Conservation (phyloP, 53 echinoderm and acorn worm genomes). For the Crossaster papposus region DNA sequence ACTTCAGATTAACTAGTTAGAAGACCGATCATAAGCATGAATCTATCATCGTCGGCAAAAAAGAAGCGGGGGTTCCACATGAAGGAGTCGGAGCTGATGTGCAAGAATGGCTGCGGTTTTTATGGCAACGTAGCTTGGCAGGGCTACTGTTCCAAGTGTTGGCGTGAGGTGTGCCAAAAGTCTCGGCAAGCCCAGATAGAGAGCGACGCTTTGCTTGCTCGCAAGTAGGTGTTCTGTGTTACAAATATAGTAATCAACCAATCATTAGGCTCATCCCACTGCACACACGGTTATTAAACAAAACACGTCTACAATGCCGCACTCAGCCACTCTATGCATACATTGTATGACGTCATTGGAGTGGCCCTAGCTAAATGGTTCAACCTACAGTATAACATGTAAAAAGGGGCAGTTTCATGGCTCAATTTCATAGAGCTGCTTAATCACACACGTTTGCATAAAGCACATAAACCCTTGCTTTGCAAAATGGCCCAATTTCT, state of each 20-base stretch:
- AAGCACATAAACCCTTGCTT: no score
- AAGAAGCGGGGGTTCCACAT: slow-evolving; percentile 94
- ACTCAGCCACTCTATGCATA: no score
- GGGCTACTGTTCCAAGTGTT: slow-evolving; percentile 94
- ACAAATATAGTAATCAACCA: neutral
- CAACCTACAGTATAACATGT: no score
- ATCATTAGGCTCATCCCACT: no score
- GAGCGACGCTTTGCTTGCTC: slow-evolving; percentile 54
- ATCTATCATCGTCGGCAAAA: slow-evolving; percentile 30
- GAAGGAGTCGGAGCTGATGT: slow-evolving; percentile 85
- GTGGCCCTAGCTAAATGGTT: no score
- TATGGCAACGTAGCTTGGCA: slow-evolving; percentile 93
- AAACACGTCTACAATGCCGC: neutral
- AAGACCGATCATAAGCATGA: slow-evolving; percentile 25
- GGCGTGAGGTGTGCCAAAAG: slow-evolving; percentile 81
- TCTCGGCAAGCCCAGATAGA: slow-evolving; percentile 82
- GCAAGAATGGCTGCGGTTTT: slow-evolving; percentile 97
- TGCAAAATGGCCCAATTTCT: no score
- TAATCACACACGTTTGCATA: no score
- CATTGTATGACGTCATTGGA: no score
- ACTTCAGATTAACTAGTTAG: neutral
- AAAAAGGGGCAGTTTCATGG: no score
- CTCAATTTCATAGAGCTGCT: no score
- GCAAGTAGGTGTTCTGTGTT: slow-evolving; percentile 46
- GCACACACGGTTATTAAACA: no score